phyloP scores from a whole-genome alignment of 1,140 invertebrate genomes.

The Aphidius ervi region DNA sequence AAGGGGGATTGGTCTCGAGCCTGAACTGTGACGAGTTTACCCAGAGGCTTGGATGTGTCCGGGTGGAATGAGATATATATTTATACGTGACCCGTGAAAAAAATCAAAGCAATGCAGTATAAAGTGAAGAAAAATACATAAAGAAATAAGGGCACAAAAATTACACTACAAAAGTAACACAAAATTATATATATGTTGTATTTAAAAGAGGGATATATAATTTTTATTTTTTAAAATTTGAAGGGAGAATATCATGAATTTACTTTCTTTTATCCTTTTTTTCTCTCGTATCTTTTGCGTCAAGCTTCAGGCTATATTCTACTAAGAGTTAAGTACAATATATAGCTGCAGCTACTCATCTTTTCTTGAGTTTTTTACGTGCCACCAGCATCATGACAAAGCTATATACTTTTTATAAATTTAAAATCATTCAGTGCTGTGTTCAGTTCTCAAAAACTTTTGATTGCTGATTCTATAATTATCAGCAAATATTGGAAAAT shows the following conservation, averaged over 20 bases:
- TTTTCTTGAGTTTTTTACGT: constrained; percentile 6
- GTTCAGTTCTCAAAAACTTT: too few species aligned
- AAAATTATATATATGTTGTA: too few species aligned
- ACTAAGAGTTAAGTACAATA: not conserved
- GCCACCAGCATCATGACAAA: constrained; percentile 1
- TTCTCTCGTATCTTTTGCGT: not conserved
- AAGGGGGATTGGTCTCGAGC: too few species aligned
- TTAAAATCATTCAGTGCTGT: not conserved
- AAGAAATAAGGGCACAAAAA: too few species aligned
- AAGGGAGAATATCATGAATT: constrained; percentile 3
- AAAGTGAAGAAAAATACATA: too few species aligned
- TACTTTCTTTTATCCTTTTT: not conserved
- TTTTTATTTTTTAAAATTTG: not conserved
- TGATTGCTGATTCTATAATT: not conserved
- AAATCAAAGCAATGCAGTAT: not conserved
- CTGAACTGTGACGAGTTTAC: constrained; percentile 1
- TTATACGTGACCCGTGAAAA: constrained; percentile 4
- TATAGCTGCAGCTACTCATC: not conserved
- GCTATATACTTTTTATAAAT: not conserved
- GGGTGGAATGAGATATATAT: not conserved
- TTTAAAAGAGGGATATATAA: too few species aligned
- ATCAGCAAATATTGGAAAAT: not conserved
- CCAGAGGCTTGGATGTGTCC: not conserved
- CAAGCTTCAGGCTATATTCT: constrained; percentile 1
- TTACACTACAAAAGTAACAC: too few species aligned